phyloP scores from a whole-genome alignment of 2,113 vertebrate species.

The Camelus dromedarius region DNA sequence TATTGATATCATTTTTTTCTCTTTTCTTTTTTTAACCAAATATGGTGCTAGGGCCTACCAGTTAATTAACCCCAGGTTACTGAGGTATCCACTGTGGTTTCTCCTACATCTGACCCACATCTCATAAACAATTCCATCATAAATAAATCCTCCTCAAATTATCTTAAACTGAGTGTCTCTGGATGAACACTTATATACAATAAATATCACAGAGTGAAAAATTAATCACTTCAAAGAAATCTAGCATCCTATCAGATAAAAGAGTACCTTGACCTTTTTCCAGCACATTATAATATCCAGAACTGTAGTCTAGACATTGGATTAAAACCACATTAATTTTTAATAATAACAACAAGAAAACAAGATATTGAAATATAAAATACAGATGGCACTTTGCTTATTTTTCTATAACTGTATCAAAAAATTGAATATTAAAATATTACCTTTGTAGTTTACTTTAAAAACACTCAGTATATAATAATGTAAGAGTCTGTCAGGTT shows the following conservation, averaged over 20 bases:
- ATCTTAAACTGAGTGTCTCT: not conserved
- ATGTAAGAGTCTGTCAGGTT: not conserved
- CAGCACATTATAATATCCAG: not conserved
- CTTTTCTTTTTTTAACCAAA: not conserved
- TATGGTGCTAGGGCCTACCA: not conserved
- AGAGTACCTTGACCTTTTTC: not conserved
- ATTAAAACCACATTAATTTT: not conserved
- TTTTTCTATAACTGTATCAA: not conserved
- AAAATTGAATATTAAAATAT: not conserved
- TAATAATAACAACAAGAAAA: not conserved
- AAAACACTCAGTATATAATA: not conserved
- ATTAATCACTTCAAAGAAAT: not conserved
- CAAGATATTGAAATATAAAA: not conserved
- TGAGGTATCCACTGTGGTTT: not conserved
- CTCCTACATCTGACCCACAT: not conserved
- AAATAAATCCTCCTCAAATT: not conserved
- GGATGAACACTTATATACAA: not conserved
- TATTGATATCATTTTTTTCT: not conserved
- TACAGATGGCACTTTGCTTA: not conserved
- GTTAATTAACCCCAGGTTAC: not conserved
- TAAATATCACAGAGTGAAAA: not conserved
- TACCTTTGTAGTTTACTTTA: not conserved
- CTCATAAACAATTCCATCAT: not conserved
- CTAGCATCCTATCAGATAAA: not conserved
- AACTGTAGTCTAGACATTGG: not conserved